Evolutionary conservation across 2,797 vertebrate species (phyloP), one percentile per base, ranked within the genome.

Genomic region (Pachyuromys duprasi): DNA sequence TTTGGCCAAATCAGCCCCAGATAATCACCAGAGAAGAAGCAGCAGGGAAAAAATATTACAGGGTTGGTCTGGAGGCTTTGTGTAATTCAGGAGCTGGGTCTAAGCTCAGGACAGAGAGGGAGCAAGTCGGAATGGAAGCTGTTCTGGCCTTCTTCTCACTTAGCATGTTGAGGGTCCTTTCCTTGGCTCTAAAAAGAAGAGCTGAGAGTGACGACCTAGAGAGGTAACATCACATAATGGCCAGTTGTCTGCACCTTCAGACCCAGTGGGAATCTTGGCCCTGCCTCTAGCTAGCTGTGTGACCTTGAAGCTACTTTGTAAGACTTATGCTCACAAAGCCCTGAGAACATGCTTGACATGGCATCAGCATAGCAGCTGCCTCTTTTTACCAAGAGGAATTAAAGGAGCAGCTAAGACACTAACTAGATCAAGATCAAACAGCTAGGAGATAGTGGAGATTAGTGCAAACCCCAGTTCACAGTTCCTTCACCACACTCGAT

Each of bases 1-100:
- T 93, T 90, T 84, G 97, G 94, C 96, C 97, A 96, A 95, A 98
- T 94, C 95, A 92, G 95, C 89, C 82, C 93, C 90, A 81, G 88
- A 95, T 95, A 96, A 93, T 96, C 90, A 94, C 86, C 90, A 95
- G 88, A 96, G 79, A 95, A 93, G 62, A 17, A 3, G 12, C 9
- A 26, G 12, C 11, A 20, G 55, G 17, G 12, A 28, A 13, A 5
- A 18, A 33, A 55, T 31, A 57, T 83, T 20, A 36, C 45, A 89
- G 65, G 45, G 31, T 60, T 65, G 53, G 53, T 76, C 88, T 82
- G 53, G 87, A 92, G 70, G 28, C 82, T 96, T 90, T 65, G 18
- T 95, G 80, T 87, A 75, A 92, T 93, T 86, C 9, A 5, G 78
- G 88, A 75, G 39, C n/a, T 57, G 33, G 24, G 15, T 24, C 78